A percentile compares a stretch with the other conserved stretches of the same genome.
Conservation (phyloP, 2,888 invertebrate species). For the Phasia obesa region DNA sequence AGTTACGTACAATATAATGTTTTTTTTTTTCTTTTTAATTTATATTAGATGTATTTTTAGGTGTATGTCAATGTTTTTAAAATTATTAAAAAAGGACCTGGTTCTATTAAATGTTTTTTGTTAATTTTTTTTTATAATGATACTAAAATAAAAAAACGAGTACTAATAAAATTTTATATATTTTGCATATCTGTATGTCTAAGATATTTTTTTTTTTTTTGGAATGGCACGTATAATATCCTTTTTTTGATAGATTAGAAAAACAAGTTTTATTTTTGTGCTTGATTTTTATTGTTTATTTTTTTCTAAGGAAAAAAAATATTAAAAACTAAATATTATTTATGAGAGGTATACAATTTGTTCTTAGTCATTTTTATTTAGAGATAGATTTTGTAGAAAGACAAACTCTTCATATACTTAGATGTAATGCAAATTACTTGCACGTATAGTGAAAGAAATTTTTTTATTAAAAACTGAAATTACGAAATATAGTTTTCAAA, state of each 20-base stretch:
- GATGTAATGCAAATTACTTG: no score
- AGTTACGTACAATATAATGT: conserved; percentile 47
- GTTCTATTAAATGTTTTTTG: conserved; percentile 1
- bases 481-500: no score
- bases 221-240: conserved; percentile 79
- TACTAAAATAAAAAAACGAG: no score
- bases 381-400: no score
- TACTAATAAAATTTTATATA: no score
- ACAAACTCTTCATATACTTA: no score
- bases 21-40: background rate
- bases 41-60: conserved; percentile 3
- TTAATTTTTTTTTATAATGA: no score
- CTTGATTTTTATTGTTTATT: conserved; percentile 14
- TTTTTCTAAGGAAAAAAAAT: conserved; percentile 16
- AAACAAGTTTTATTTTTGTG: conserved; percentile 70
- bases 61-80: background rate
- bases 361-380: no score
- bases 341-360: background rate
- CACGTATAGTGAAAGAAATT: no score
- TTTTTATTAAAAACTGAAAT: no score
- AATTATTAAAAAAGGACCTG: background rate
- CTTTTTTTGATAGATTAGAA: conserved; percentile 1
- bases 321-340: conserved; percentile 4
- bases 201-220: conserved; percentile 28
- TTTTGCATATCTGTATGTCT: no score